A percentile compares a stretch with the other conserved stretches of the same genome.
These are phyloP conservation scores for Kryphioiulus occultus DNA, from an alignment of 2,888 invertebrate genomes.

Conservation along the genomic window DNA sequence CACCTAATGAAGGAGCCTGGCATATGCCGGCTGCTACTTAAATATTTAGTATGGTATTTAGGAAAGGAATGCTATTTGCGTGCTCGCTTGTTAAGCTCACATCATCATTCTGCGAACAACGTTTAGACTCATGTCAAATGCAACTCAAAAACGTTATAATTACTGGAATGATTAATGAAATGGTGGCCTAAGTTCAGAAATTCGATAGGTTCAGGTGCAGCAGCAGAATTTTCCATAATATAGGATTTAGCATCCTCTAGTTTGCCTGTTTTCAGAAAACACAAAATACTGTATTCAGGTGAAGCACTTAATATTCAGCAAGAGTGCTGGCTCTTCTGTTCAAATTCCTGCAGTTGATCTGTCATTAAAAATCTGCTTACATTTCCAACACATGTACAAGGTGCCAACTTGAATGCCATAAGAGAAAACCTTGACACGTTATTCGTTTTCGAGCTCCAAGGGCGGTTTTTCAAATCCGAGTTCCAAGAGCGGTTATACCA, in stretches of 20 bases:
- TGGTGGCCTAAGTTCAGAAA: background rate
- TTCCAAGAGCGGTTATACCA: background rate
- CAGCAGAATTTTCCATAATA: background rate
- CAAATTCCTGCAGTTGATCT: background rate
- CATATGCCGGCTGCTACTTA: constrained; percentile 32
- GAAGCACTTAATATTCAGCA: no score
- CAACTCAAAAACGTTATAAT: background rate
- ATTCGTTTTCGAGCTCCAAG: background rate
- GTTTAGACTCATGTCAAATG: constrained; percentile 28
- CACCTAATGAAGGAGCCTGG: constrained; percentile 16
- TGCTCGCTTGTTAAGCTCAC: constrained; percentile 21
- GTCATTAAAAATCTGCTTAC: background rate
- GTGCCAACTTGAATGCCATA: background rate
- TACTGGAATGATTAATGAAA: constrained; percentile 24
- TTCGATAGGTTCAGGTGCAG: background rate
- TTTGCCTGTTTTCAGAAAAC: background rate
- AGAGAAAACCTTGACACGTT: constrained; percentile 27
- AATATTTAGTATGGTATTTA: constrained; percentile 6
- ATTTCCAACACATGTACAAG: background rate
- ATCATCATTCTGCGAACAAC: background rate
- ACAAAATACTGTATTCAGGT: no score
- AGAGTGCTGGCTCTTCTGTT: no score
- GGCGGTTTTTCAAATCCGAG: background rate
- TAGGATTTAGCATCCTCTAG: background rate
- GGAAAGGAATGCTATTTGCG: background rate